Conservation (phyloP, 2,113 vertebrate genomes). For the Urocitellus parryii region DNA sequence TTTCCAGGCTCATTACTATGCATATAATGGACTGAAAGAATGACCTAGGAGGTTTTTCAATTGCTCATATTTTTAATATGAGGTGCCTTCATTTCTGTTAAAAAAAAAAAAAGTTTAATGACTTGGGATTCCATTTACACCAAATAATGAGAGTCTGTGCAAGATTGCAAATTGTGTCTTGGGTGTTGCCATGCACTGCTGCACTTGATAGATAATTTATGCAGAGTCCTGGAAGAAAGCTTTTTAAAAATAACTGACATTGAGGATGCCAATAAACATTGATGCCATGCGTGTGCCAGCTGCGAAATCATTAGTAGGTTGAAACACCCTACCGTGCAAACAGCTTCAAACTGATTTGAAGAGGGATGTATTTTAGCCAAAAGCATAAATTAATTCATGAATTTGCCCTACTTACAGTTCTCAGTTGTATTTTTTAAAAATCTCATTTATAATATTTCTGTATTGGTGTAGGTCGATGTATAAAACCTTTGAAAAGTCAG, state of each 20-base stretch:
- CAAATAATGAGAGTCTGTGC: constrained; percentile 78
- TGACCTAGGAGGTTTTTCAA: constrained; percentile 61
- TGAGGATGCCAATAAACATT: constrained; percentile 73
- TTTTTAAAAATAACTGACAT: constrained; percentile 82
- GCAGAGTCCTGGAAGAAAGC: constrained; percentile 71
- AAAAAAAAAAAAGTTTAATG: constrained; percentile 70
- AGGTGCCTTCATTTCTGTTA: not conserved
- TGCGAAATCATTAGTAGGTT: constrained; percentile 75
- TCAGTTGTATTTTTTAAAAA: constrained; percentile 37
- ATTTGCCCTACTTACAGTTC: constrained; percentile 53
- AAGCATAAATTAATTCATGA: constrained; percentile 76
- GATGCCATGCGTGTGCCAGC: constrained; percentile 68
- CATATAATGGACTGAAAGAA: constrained; percentile 58
- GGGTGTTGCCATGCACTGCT: constrained; percentile 74
- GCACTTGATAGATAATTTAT: constrained; percentile 84
- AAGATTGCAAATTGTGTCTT: constrained; percentile 70
- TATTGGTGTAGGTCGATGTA: not conserved
- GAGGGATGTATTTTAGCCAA: constrained; percentile 65
- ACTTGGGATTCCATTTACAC: constrained; percentile 72
- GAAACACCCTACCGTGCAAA: constrained; percentile 71
- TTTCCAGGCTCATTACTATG: constrained; percentile 71
- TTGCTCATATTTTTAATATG: constrained; percentile 70
- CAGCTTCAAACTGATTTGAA: constrained; percentile 64
- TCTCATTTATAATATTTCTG: constrained; percentile 23
- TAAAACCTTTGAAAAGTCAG: not conserved